Base-by-base conservation (phyloP, 1,140 invertebrate genomes). In the Araneus ventricosus region DNA sequence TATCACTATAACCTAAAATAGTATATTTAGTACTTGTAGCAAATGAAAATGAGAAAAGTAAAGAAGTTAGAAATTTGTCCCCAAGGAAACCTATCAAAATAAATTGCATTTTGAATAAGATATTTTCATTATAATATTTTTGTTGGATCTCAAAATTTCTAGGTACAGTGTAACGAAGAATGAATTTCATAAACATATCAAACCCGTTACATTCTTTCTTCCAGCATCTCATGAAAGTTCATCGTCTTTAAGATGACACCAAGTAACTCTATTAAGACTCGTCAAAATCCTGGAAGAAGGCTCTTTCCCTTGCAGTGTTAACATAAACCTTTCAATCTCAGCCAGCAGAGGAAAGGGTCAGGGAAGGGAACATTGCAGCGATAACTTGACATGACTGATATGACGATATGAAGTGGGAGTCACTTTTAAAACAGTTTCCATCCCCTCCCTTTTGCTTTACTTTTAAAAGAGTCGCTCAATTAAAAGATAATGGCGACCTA, bases 401-500 rank as follows among this genome's bases (percentile, higher is more conserved):
- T 70, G 59, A 70, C 87, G 57, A 63, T 67, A 41, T 45, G 80
- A 67, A 63, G 57, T 24, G 30, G 59, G 82, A 63, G 90, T 86
- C 82, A 45, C 80, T 92, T 70, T 92, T 85, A 86, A 92, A 86
- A 85, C 52, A 85, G 59, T 57, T 59, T 63, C 67, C 20, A 27
- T 22, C 59, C 45, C 37, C 39, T 30, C 57, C 89, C 89, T 84
- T 92, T 87, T 87, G 63, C 82, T 92, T 92, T 92, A 59, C 84
- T 87, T 92, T 87, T 57, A 37, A 59, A 87, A 92, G 67, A 87
- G 84, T 45, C 67, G 59, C 91, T 92, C 91, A 92, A 92, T 92
- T 92, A 92, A 92, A 92, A 92, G 91, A 92, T 87, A 87, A 92
- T 92, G 91, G 91, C 34, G 90, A 86, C 80, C 82, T 84, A 91